A percentile compares a stretch with the other conserved stretches of the same genome.
phyloP scores from a whole-genome alignment of 64 coral and sea anemone genomes.

The Montipora foliosa region DNA sequence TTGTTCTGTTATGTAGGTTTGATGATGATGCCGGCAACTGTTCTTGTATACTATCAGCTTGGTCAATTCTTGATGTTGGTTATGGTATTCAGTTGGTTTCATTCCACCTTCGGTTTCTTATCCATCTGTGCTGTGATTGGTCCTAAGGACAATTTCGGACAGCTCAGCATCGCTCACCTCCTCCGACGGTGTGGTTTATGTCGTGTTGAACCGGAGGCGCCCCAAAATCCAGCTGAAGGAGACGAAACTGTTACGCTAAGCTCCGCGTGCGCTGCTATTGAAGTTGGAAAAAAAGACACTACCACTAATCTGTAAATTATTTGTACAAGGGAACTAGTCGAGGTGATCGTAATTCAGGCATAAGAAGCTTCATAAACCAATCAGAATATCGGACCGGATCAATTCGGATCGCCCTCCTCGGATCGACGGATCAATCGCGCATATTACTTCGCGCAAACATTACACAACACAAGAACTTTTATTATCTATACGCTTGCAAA shows the following conservation, averaged over 20 bases:
- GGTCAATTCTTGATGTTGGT: slow-evolving; percentile 95
- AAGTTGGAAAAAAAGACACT: too few species aligned
- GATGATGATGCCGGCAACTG: slow-evolving; percentile 93
- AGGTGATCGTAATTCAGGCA: too few species aligned
- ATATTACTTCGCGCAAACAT: too few species aligned
- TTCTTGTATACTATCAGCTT: slow-evolving; percentile 88
- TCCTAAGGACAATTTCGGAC: slow-evolving; percentile 87
- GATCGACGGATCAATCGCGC: too few species aligned
- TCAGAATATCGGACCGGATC: too few species aligned
- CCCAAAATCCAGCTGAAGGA: not conserved
- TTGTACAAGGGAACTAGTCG: too few species aligned
- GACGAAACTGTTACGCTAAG: not conserved
- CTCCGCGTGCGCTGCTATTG: too few species aligned
- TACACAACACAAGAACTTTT: too few species aligned
- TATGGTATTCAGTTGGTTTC: slow-evolving; percentile 96
- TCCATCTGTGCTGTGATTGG: slow-evolving; percentile 87
- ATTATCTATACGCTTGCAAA: too few species aligned
- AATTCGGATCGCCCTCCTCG: too few species aligned
- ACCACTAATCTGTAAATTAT: too few species aligned
- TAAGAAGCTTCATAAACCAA: too few species aligned
- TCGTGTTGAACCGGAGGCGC: not conserved
- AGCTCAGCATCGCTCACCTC: slow-evolving; percentile 73
- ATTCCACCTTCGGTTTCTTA: slow-evolving; percentile 88
- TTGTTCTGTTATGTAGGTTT: slow-evolving; percentile 56
- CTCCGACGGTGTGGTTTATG: not conserved